Conservation (phyloP, 2,113 vertebrate genomes). For the Cyrtonyx montezumae region DNA sequence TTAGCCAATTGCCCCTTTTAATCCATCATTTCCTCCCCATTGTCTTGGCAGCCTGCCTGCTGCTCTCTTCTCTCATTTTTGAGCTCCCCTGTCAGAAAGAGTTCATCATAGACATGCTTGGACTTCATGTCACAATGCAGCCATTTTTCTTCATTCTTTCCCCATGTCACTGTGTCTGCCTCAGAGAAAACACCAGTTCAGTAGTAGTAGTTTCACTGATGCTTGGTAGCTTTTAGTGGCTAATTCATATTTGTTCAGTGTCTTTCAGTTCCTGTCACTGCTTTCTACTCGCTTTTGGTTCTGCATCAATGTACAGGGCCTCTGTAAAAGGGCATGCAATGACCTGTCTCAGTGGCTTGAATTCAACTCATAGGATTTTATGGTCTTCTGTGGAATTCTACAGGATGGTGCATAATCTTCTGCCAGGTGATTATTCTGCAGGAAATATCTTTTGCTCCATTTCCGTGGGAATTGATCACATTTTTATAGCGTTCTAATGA, state of each 20-base stretch:
- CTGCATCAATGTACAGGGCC: neutral
- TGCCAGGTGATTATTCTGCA: neutral
- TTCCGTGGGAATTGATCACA: neutral
- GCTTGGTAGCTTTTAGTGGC: neutral
- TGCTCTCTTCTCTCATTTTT: neutral
- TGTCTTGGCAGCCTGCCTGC: neutral
- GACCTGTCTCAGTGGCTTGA: neutral
- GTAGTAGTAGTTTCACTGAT: neutral
- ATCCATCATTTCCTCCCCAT: neutral
- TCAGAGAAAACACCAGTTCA: neutral
- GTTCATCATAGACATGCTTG: neutral
- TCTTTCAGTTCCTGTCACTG: slow-evolving; percentile 43
- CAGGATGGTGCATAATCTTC: neutral
- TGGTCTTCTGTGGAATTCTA: too few species aligned
- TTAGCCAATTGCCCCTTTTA: neutral
- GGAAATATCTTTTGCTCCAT: neutral
- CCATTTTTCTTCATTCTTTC: neutral
- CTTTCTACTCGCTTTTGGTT: slow-evolving; percentile 5
- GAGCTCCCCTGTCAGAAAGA: neutral
- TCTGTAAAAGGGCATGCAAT: neutral
- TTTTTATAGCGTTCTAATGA: neutral
- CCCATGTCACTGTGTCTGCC: neutral
- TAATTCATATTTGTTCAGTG: slow-evolving; percentile 34
- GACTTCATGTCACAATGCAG: neutral
- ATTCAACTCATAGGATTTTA: too few species aligned